Base-by-base conservation (phyloP, 2,888 invertebrate species). In the Limnephilus rhombicus region DNA sequence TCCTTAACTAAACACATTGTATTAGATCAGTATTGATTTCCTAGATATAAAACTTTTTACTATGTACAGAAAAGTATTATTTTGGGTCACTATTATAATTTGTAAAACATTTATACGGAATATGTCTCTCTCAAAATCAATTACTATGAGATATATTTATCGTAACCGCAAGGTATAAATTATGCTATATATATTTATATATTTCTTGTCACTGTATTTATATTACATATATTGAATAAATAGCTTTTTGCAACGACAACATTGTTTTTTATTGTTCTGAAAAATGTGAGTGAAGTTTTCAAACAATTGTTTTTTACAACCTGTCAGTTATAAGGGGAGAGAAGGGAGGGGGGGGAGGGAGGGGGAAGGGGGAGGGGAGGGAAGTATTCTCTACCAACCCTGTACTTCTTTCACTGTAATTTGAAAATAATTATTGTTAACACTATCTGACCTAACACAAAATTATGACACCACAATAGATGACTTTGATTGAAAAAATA, bases 211-310 rank as follows among this genome's bases (percentile, higher is more conserved):
- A 89, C 18, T 92, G 83, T 92, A 91, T 89, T 93, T 82, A 93
- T 92, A 68, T 68, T 68, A 68, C 68, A 68, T 24, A 68, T 88
- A 92, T 89, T 88, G 80, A 92, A 93, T 93, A 93, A 92, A 93
- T 81, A 90, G 93, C 92, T 93, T 93, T 68, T 92, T 92, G 93
- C 93, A 93, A 92, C 49, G 91, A 91, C 41, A 82, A 31, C 13
- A 82, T 68, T 68, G 68, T 68, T 24, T 68, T 68, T 68, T 24
- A 68, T 68, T 68, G 1, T 68, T 68, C 68, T 68, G 68, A 68
- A n/a, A 68, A 68, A 68, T 7, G 24, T 68, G n/a, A 68, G 24
- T 68, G 9, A 68, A n/a, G 24, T 68, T 24, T 24, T n/a, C 7
- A 4, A 68, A 4, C 7, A 4, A 24, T 24, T 68, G 18, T 68